Evolutionary conservation across 2,113 vertebrate species (phyloP), one percentile per base, ranked within the genome.

Genomic region (Okapia johnstoni): DNA sequence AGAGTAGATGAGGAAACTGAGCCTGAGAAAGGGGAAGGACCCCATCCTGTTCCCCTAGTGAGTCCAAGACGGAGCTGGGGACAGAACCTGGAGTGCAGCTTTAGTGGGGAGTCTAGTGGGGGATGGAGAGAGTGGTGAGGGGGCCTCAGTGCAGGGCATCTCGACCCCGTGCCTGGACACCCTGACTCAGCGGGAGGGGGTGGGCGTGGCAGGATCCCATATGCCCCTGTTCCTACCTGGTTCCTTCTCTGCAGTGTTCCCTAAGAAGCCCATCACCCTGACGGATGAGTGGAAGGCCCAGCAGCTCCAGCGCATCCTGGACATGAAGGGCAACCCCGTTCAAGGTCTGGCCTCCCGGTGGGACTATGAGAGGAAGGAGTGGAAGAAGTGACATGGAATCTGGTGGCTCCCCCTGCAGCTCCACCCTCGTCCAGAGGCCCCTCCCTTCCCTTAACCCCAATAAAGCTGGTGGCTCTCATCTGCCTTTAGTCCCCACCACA

Each of bases 301-400:
- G 96, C 99, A 99, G 98, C 10, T 99, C 0, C 96, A 99, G 97
- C 99, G 99, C 96, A 98, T 99, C 98, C 48, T 99, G 98, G 99
- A 99, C 94, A 99, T 99, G 99, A 98, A 95, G 92, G 12, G 98
- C 3, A 99, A 99, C 96, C 99, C 99, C 0, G 83, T 99, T 15
- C 89, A 99, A 88, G 99, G 99, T n/a, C 95, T 99, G 84, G 91
- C 99, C 0, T n/a, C 99, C 92, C 98, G 98, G 70, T 99, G 99
- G 99, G 99, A 99, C 98, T 99, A 99, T 0, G 98, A 99, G 96
- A 99, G 99, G 98, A 98, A 99, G 33, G 98, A 99, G 86, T 99
- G 99, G 99, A 99, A 99, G 98, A 98, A 99, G 77, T 97, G 58
- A 97, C 36, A 0, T 1, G 0, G 50, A 40, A 2, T 7, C 15